Base-by-base conservation (phyloP, 2,797 vertebrate genomes). In the Intellagama lesueurii region DNA sequence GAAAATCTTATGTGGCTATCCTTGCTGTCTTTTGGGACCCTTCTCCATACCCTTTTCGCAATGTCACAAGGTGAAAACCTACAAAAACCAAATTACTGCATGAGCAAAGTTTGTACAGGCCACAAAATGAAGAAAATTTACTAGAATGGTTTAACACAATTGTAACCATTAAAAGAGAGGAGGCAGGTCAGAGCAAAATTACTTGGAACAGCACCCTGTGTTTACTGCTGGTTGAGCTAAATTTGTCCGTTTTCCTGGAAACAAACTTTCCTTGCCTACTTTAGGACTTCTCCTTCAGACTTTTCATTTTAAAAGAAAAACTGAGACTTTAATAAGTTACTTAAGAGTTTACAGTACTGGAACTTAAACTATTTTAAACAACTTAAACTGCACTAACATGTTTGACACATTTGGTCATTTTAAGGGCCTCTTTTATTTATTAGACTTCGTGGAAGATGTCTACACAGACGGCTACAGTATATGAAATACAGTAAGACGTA, bases 351-450 rank as follows among this genome's bases (percentile, higher is more conserved):
- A 78, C 24, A 28, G 60, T 40, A 47, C 75, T 68, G 60, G 40
- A 49, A 49, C 17, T 68, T 77, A n/a, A 78, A 78, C 66, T 5
- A 32, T 86, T 77, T 86, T 47, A 68, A 86, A 86, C 35, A 77
- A 52, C 52, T 75, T 85, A 44, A 68, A 77, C 60, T 56, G 44
- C 73, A 47, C 64, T 64, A 77, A 77, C 32, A 86, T 35, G 17
- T 24, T 84, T 22, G 30, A 83, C 56, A 40, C 52, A 22, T 47
- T 66, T 49, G 17, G 26, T 19, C 52, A 75, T 86, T 28, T 73
- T 56, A 73, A 35, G 52, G 72, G 40, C 56, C 24, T 9, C 56
- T 84, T 84, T 76, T 60, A 75, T 26, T 60, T 28, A 85, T 75
- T 60, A 73, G 47, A 16, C 22, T 32, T 85, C 75, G 83, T 60